phyloP scores from a whole-genome alignment of 2,888 invertebrate genomes.

The Pegoplata infirma region DNA sequence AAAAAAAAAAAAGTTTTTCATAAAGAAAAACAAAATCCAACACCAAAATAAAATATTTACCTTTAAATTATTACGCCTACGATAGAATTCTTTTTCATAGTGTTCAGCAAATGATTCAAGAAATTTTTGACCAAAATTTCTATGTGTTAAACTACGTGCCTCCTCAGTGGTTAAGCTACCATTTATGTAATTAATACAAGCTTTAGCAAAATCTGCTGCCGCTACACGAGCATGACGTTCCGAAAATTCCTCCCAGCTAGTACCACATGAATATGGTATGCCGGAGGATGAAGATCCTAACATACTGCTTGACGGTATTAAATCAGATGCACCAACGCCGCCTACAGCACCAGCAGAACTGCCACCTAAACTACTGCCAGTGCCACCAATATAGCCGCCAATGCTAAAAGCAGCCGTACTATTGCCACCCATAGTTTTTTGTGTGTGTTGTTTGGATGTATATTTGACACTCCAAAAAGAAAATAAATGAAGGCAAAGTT shows the following conservation, averaged over 20 bases:
- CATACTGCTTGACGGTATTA: slow-evolving; percentile 70
- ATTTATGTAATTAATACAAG: slow-evolving; percentile 88
- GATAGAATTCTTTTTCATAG: slow-evolving; percentile 88
- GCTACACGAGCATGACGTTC: slow-evolving; percentile 91
- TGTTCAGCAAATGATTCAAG: slow-evolving; percentile 90
- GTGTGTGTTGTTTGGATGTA: slow-evolving; percentile 50
- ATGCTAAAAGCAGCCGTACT: slow-evolving; percentile 71
- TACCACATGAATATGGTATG: slow-evolving; percentile 81
- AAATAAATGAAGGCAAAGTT: neutral
- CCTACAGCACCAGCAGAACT: slow-evolving; percentile 64
- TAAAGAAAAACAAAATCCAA: neutral
- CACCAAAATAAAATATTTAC: slow-evolving; percentile 60
- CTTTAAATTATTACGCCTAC: slow-evolving; percentile 80
- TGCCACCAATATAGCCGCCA: slow-evolving; percentile 74
- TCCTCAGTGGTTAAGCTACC: slow-evolving; percentile 84
- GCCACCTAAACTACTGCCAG: slow-evolving; percentile 67
- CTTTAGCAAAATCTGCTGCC: slow-evolving; percentile 92
- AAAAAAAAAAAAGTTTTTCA: neutral
- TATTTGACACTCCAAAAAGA: slow-evolving; percentile 12
- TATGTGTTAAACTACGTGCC: slow-evolving; percentile 84
- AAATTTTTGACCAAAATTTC: slow-evolving; percentile 89
- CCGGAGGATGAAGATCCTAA: slow-evolving; percentile 66
- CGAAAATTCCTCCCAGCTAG: slow-evolving; percentile 90
- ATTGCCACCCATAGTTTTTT: slow-evolving; percentile 71
- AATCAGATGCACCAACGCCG: slow-evolving; percentile 67